phyloP scores from a whole-genome alignment of 2,113 vertebrate genomes.

The Saccopteryx bilineata region DNA sequence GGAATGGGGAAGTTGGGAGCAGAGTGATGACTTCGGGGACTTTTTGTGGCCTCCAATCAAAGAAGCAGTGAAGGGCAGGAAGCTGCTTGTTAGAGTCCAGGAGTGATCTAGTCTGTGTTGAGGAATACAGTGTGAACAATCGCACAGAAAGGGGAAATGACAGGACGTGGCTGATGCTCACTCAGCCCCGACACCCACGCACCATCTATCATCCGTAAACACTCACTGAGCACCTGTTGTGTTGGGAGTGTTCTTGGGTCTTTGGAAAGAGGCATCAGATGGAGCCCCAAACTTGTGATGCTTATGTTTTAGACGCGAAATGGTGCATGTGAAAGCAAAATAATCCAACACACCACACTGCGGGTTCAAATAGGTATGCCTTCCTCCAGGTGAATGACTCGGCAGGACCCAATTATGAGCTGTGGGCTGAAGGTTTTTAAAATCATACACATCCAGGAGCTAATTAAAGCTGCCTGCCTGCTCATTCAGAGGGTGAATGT shows the following conservation, averaged over 20 bases:
- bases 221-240: not conserved
- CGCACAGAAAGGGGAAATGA: not conserved
- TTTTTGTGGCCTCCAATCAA: not conserved
- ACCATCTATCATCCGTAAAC: not conserved
- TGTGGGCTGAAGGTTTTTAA: not conserved
- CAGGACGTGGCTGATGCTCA: rapidly evolving
- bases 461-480: not conserved
- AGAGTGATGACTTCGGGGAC: not conserved
- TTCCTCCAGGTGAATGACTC: not conserved
- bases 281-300: not conserved
- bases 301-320: constrained; percentile 3
- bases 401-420: not conserved
- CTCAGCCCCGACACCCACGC: not conserved
- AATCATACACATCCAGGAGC: not conserved
- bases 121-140: not conserved
- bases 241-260: not conserved
- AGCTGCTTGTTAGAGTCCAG: not conserved
- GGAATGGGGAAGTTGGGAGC: not conserved
- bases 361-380: not conserved
- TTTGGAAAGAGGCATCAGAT: not conserved
- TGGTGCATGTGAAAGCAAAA: not conserved
- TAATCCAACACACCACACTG: rapidly evolving
- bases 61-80: not conserved
- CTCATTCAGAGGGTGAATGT: not conserved
- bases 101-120: not conserved